phyloP scores from a whole-genome alignment of 2,113 vertebrate genomes.

The Elephas maximus region DNA sequence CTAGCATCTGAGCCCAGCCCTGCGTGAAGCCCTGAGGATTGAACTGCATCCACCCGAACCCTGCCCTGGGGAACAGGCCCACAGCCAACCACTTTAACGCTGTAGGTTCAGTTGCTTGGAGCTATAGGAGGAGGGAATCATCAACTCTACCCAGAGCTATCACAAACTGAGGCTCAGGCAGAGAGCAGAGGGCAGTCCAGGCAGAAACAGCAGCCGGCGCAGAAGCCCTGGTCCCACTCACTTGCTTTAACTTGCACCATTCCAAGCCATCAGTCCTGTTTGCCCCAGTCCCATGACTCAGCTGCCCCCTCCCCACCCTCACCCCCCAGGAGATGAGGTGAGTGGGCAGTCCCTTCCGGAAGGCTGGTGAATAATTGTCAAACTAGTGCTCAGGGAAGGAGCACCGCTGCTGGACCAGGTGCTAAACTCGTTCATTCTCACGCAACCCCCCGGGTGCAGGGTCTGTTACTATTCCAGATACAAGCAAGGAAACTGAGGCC shows the following conservation, averaged over 20 bases:
- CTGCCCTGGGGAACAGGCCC: background rate
- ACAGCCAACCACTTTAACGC: background rate
- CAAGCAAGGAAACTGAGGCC: background rate
- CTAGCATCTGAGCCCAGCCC: background rate
- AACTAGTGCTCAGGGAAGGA: background rate
- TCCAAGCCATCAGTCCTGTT: background rate
- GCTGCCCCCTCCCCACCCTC: background rate
- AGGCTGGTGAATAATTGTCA: slow-evolving; percentile 56
- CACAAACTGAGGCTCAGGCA: background rate
- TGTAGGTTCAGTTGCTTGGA: background rate
- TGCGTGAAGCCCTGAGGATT: no score
- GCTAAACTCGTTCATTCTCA: background rate
- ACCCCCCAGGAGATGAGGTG: background rate
- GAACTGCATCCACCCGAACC: no score
- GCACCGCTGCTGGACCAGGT: background rate
- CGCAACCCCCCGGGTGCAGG: background rate
- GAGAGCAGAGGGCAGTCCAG: background rate
- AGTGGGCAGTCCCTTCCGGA: slow-evolving; percentile 1
- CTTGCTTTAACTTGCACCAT: slow-evolving; percentile 36
- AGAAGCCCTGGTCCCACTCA: background rate
- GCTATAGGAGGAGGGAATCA: background rate
- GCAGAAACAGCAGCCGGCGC: background rate
- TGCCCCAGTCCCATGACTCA: slow-evolving; percentile 40
- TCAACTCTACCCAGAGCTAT: background rate
- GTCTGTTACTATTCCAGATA: background rate